phyloP scores from a whole-genome alignment of 2,113 vertebrate genomes.

The Donacobius atricapilla region DNA sequence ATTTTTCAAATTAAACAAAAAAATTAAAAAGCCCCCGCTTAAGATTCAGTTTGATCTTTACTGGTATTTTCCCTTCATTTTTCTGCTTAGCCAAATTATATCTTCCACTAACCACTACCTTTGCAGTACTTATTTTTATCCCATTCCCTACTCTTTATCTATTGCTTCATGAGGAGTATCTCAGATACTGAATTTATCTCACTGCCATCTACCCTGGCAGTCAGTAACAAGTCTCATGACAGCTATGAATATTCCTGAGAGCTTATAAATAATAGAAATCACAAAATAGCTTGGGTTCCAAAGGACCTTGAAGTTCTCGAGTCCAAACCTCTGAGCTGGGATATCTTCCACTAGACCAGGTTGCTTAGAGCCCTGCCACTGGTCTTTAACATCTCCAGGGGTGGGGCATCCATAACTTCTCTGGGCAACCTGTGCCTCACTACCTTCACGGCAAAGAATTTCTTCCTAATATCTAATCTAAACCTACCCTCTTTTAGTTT shows the following conservation, averaged over 20 bases:
- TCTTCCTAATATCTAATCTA: background rate
- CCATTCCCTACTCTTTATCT: background rate
- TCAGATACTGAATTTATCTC: background rate
- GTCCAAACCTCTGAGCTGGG: accelerated
- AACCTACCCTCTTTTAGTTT: background rate
- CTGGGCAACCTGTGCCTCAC: background rate
- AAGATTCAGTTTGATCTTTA: background rate
- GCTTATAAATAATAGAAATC: background rate
- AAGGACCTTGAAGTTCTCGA: background rate
- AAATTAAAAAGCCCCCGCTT: background rate
- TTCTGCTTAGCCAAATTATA: background rate
- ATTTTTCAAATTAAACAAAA: background rate
- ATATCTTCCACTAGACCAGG: background rate
- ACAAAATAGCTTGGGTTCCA: background rate
- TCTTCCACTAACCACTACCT: background rate
- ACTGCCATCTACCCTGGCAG: background rate
- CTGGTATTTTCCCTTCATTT: background rate
- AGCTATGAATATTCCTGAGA: background rate
- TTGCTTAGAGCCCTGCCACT: background rate
- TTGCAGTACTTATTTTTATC: background rate
- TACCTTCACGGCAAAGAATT: background rate
- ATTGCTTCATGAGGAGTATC: background rate
- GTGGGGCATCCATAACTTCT: background rate
- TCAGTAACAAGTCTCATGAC: background rate
- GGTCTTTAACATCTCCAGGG: background rate